A percentile compares a stretch with the other conserved stretches of the same genome.
phyloP scores from a whole-genome alignment of 2,888 invertebrate genomes.

The Pachydiplax longipennis region DNA sequence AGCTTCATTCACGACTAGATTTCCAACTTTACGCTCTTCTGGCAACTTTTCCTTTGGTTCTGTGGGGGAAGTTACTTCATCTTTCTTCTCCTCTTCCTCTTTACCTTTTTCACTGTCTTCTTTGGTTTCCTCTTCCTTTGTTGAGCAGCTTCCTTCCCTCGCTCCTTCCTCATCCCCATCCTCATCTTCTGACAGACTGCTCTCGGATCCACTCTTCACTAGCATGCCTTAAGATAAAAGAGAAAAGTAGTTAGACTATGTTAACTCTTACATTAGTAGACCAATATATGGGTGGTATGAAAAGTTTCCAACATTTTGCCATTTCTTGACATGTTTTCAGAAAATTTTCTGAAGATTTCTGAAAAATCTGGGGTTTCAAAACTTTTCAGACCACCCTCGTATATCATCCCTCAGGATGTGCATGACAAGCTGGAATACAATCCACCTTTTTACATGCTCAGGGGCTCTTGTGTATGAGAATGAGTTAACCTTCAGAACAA shows the following conservation, averaged over 20 bases:
- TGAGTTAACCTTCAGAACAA: too few species aligned
- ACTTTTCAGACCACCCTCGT: too few species aligned
- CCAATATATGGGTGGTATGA: too few species aligned
- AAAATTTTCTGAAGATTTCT: too few species aligned
- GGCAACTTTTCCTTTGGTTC: background rate
- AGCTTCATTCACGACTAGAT: background rate
- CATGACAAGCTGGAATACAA: too few species aligned
- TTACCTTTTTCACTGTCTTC: background rate
- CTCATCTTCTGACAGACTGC: slow-evolving; percentile 78
- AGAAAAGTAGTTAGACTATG: background rate
- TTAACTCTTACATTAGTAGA: too few species aligned
- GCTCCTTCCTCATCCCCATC: slow-evolving; percentile 73
- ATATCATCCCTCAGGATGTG: too few species aligned
- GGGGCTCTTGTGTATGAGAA: too few species aligned
- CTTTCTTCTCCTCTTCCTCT: slow-evolving; percentile 46
- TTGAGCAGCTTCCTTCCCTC: slow-evolving; percentile 75
- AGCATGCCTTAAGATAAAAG: slow-evolving; percentile 60
- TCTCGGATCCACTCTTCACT: slow-evolving; percentile 87
- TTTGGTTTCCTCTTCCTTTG: slow-evolving; percentile 61
- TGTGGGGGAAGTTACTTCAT: background rate
- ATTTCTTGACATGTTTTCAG: too few species aligned
- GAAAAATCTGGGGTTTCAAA: too few species aligned
- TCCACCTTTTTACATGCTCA: too few species aligned
- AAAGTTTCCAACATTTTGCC: too few species aligned
- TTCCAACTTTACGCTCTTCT: background rate